Percentiles rank a stretch among this genome's conserved stretches.
phyloP scores from a whole-genome alignment of 2,113 vertebrate genomes.

The Brachyhypopomus gauderio region DNA sequence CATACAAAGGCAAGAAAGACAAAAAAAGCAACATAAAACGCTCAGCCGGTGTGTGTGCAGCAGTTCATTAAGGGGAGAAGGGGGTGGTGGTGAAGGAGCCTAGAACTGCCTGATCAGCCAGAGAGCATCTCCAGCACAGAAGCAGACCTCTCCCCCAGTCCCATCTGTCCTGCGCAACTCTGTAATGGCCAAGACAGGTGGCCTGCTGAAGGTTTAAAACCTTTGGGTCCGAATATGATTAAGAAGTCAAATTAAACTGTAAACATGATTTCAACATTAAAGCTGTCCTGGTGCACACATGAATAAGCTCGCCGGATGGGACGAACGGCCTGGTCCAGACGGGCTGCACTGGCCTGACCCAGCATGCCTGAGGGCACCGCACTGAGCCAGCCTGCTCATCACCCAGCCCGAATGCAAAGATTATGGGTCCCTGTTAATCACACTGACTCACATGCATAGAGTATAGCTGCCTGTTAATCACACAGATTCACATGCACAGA shows the following conservation, averaged over 20 bases:
- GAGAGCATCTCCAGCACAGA: constrained; percentile 84
- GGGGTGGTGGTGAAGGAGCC: constrained; percentile 12
- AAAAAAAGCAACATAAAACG: not conserved
- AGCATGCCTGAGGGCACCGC: constrained; percentile 27
- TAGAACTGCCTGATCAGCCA: constrained; percentile 64
- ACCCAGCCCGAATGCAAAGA: not conserved
- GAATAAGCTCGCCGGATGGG: constrained; percentile 28
- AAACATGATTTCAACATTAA: constrained; percentile 76
- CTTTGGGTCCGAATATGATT: constrained; percentile 87
- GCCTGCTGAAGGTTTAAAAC: constrained; percentile 83
- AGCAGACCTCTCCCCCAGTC: constrained; percentile 81
- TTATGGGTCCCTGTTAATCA: no score
- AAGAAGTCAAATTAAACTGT: constrained; percentile 82
- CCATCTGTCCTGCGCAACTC: constrained; percentile 87
- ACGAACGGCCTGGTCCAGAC: constrained; percentile 32
- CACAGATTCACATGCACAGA: no score
- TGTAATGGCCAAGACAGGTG: constrained; percentile 87
- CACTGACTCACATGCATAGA: no score
- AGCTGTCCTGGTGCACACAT: constrained; percentile 37
- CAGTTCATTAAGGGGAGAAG: not conserved
- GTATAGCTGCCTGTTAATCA: not conserved
- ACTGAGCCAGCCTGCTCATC: constrained; percentile 13
- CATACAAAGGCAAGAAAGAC: not conserved
- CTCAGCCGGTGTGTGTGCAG: not conserved
- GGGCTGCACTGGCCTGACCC: constrained; percentile 20